These are phyloP conservation scores for Buceros bicornis DNA, from an alignment of 2,797 vertebrate species.

Conservation along the genomic window DNA sequence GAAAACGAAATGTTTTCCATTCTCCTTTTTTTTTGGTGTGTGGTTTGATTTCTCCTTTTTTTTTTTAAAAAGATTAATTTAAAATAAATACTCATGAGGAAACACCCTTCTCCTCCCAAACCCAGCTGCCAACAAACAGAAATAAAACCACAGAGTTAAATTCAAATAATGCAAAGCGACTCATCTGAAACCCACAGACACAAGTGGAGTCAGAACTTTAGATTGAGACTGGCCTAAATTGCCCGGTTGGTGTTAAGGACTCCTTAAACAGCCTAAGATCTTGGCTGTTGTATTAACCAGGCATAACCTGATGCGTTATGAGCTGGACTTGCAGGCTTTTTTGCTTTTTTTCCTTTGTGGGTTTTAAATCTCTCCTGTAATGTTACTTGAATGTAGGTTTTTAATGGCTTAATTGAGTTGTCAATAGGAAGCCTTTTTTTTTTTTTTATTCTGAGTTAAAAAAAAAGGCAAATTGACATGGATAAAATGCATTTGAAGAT, in stretches of 20 bases:
- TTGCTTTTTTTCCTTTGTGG: constrained; percentile 58
- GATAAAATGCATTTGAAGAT: constrained; percentile 66
- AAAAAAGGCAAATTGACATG: constrained; percentile 33
- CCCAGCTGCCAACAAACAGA: constrained; percentile 68
- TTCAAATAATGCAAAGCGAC: constrained; percentile 56
- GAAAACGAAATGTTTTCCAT: background rate
- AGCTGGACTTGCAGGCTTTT: constrained; percentile 64
- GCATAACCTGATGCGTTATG: constrained; percentile 43
- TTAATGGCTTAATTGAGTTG: constrained; percentile 69
- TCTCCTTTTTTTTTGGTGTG: constrained; percentile 3
- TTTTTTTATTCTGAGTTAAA: background rate
- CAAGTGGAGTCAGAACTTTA: constrained; percentile 58
- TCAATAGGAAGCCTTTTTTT: constrained; percentile 47
- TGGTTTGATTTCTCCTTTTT: background rate
- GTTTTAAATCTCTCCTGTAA: constrained; percentile 62
- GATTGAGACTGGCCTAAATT: constrained; percentile 62
- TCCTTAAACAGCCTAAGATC: constrained; percentile 56
- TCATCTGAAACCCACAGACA: constrained; percentile 68
- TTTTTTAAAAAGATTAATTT: background rate
- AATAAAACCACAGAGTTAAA: constrained; percentile 77
- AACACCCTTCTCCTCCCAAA: constrained; percentile 24
- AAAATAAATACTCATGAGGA: constrained; percentile 7
- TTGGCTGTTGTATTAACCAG: constrained; percentile 61
- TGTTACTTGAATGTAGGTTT: constrained; percentile 64
- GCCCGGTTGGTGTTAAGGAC: constrained; percentile 46